Evolutionary conservation across 2,113 vertebrate genomes (phyloP), one percentile per base, ranked within the genome.

Genomic region (Nannospalax galili): DNA sequence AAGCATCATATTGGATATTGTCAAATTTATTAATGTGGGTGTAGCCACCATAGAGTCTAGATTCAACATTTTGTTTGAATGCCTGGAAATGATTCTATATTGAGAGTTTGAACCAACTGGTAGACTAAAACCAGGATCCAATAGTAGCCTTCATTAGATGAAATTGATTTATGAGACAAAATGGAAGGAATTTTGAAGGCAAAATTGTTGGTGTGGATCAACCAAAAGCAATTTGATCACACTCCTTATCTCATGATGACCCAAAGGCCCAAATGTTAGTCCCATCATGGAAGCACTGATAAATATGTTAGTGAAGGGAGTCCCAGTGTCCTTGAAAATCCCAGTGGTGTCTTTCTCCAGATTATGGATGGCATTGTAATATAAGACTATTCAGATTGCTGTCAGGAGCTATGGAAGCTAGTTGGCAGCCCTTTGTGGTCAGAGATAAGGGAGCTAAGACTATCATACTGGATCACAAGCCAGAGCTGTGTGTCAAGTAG

Each of bases 141-240:
- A 26, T 2, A 30, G 5, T 52, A 42, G 11, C 3, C 52, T 67
- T 94, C 2, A 30, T 88, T 89, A 87, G 77, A 56, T 84, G 28
- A 62, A 94, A 84, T 67, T 77, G 30, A 73, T 73, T 58, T 35
- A 88, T 12, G 85, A 90, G 40, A 69, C 85, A 12, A 67, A 93
- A 85, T 35, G 20, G 40, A 79, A 86, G 88, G 28, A 30, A 69
- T 77, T 95, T 22, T 7, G n/a, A 92, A 79, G 52, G 58, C 72
- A 74, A 80, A 37, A 82, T n/a, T 95, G 8, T 75, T 91, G 45
- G 62, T 58, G 20, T 74, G n/a, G 8, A 9, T 89, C 60, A 35
- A 28, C 89, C n/a, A n/a, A 24, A 35, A 30, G 3, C 12, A 8
- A 85, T 6, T 30, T 42, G 24, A 12, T 58, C 7, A 67, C 3